A percentile compares a stretch with the other conserved stretches of the same genome.
These are phyloP conservation scores for Euproctis similis DNA, from an alignment of 2,888 invertebrate genomes.

Conservation along the genomic window DNA sequence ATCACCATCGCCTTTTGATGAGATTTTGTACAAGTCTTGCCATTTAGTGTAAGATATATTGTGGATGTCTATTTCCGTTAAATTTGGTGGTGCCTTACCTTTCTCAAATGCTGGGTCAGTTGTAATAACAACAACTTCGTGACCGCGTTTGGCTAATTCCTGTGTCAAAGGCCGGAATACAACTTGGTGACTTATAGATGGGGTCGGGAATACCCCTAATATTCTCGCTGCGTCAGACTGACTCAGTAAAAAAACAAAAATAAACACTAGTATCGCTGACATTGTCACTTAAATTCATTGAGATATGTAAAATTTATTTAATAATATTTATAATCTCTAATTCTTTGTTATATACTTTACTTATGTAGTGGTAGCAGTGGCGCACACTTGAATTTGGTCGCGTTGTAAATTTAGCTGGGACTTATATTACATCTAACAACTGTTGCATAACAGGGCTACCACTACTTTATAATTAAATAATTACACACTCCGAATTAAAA, in stretches of 20 bases:
- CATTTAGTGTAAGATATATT: constrained; percentile 28
- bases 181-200: constrained; percentile 41
- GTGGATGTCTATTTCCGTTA: constrained; percentile 42
- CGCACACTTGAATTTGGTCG: no score
- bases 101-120: constrained; percentile 29
- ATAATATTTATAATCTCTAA: no score
- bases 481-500: no score
- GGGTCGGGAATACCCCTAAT: constrained; percentile 28
- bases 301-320: no score
- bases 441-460: no score
- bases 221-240: constrained; percentile 21
- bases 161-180: constrained; percentile 31
- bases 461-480: no score
- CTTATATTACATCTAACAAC: no score
- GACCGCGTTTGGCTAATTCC: constrained; percentile 43
- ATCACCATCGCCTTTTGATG: constrained; percentile 2
- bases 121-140: constrained; percentile 45
- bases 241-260: neutral
- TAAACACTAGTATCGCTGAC: neutral
- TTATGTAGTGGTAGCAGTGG: no score
- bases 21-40: constrained; percentile 7
- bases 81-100: constrained; percentile 23
- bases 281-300: no score
- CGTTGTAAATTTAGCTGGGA: no score
- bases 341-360: no score